Evolutionary conservation across 1,140 invertebrate genomes (phyloP).

Genomic region (Drosophila busckii): DNA sequence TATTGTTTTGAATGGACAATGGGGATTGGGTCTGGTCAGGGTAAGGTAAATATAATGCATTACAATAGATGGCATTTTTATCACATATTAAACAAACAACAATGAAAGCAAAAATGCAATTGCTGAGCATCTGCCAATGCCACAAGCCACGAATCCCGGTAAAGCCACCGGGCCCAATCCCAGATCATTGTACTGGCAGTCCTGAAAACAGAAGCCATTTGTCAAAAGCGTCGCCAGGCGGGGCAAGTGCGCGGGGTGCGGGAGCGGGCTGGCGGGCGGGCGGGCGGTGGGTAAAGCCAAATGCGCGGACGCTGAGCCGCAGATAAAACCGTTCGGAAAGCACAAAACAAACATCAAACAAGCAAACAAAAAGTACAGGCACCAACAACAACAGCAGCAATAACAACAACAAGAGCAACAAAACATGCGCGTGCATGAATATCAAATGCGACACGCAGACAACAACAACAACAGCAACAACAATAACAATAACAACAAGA

Average conservation of each 20-base stretch:
- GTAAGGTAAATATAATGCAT: constrained; percentile 64
- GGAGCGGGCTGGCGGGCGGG: neutral
- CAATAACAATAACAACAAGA: constrained; percentile 24
- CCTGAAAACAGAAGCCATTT: constrained; percentile 66
- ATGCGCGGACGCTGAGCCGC: constrained; percentile 67
- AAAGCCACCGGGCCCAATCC: constrained; percentile 45
- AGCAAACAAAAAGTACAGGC: constrained; percentile 68
- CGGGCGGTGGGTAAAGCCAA: constrained; percentile 39
- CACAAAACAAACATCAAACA: constrained; percentile 74
- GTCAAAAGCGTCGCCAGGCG: constrained; percentile 61
- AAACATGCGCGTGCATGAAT: constrained; percentile 68
- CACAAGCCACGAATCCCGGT: constrained; percentile 43
- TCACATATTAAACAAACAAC: constrained; percentile 60
- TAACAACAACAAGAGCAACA: constrained; percentile 28
- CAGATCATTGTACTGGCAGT: constrained; percentile 50
- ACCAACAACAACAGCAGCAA: constrained; percentile 32
- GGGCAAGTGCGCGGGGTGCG: neutral
- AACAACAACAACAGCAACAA: constrained; percentile 22
- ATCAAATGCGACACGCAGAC: constrained; percentile 66
- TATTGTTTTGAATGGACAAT: neutral
- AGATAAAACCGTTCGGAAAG: constrained; percentile 73
- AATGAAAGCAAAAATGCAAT: constrained; percentile 35
- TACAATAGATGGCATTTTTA: constrained; percentile 71
- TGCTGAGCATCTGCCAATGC: constrained; percentile 33
- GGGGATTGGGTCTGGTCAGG: neutral